These are phyloP conservation scores for Drosophila kohkoa DNA, from an alignment of 1,140 invertebrate species.

Conservation along the genomic window DNA sequence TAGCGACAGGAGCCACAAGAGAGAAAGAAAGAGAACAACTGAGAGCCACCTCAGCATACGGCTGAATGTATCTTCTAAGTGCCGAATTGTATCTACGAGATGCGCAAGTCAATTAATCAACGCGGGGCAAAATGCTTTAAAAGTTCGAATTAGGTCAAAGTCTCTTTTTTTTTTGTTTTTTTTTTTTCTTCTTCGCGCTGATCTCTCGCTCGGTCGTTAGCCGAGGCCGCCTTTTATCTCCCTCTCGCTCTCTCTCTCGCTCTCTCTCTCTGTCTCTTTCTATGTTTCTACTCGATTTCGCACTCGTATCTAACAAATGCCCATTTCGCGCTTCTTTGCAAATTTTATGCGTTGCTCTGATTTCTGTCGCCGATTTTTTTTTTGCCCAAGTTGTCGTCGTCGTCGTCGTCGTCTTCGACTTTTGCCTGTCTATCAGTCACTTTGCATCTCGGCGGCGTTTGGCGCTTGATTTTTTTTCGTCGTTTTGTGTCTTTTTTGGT, in stretches of 20 bases:
- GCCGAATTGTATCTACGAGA: slow-evolving; percentile 48
- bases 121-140: slow-evolving; percentile 32
- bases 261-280: background rate
- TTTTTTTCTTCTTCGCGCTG: slow-evolving; percentile 22
- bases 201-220: slow-evolving; percentile 60
- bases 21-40: background rate
- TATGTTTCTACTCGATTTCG: slow-evolving; percentile 13
- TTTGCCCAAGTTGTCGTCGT: slow-evolving; percentile 54
- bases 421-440: slow-evolving; percentile 62
- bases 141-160: slow-evolving; percentile 66
- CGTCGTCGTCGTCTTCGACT: slow-evolving; percentile 16
- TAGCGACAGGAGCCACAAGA: slow-evolving; percentile 55
- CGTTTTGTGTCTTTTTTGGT: background rate
- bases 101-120: slow-evolving; percentile 76
- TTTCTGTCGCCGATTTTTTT: slow-evolving; percentile 52
- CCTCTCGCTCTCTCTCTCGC: background rate
- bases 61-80: slow-evolving; percentile 8
- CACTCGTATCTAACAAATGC: slow-evolving; percentile 47
- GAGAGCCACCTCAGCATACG: background rate
- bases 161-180: slow-evolving; percentile 32
- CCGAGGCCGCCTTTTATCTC: slow-evolving; percentile 39
- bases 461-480: slow-evolving; percentile 24
- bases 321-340: slow-evolving; percentile 53
- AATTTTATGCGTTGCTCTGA: slow-evolving; percentile 58
- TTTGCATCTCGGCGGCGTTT: slow-evolving; percentile 66